Percentiles rank a stretch among this genome's conserved stretches.
Conservation (phyloP, 2,113 vertebrate genomes). For the Nerophis lumbriciformis region DNA sequence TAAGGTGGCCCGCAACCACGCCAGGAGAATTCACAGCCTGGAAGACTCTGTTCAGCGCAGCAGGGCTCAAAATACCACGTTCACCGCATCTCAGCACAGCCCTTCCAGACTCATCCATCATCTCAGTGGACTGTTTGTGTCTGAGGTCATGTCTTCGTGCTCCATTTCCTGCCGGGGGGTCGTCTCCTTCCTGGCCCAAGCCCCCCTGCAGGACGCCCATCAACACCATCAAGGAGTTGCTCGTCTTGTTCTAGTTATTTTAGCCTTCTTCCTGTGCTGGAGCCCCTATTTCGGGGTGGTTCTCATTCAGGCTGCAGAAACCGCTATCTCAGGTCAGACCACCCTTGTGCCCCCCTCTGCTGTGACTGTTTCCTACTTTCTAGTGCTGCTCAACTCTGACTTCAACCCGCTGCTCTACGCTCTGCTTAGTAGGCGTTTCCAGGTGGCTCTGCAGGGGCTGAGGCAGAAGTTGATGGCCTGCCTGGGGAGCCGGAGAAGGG, state of each 20-base stretch:
- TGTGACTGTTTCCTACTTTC: conserved; percentile 74
- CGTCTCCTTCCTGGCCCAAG: conserved; percentile 48
- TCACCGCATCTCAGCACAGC: conserved; percentile 18
- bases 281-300: conserved; percentile 71
- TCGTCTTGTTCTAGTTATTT: conserved; percentile 73
- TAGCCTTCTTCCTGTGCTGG: conserved; percentile 77
- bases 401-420: conserved; percentile 78
- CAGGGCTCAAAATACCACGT: conserved; percentile 25
- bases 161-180: conserved; percentile 28
- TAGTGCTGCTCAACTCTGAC: conserved; percentile 76
- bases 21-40: conserved; percentile 70
- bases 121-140: conserved; percentile 62
- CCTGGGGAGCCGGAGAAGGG: conserved; percentile 29
- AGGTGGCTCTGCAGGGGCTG: conserved; percentile 67
- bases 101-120: conserved; percentile 67
- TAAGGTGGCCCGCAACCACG: conserved; percentile 71
- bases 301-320: conserved; percentile 71
- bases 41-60: conserved; percentile 71
- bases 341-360: conserved; percentile 61
- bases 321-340: conserved; percentile 49
- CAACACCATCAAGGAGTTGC: conserved; percentile 65
- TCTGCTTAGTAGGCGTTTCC: conserved; percentile 76
- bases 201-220: conserved; percentile 43
- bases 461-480: conserved; percentile 52
- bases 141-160: conserved; percentile 36